These are phyloP conservation scores for Psammodynastes pulverulentus DNA, from an alignment of 2,113 vertebrate genomes.

Conservation along the genomic window DNA sequence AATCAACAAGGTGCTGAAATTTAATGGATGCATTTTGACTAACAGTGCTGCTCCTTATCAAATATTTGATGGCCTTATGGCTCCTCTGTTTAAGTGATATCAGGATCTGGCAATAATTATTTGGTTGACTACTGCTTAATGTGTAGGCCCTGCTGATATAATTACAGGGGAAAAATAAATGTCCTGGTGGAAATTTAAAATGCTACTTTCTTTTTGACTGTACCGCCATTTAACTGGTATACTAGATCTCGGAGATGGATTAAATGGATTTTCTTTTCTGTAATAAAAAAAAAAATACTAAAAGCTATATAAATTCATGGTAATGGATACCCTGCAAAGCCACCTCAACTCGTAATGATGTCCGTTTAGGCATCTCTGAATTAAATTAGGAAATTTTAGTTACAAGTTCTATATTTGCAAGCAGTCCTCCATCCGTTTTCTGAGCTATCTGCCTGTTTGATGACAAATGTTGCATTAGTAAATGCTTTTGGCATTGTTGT, in stretches of 20 bases:
- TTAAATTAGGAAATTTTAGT: slow-evolving; percentile 10
- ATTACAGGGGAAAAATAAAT: slow-evolving; percentile 30
- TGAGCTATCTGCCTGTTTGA: not conserved
- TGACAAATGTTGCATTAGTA: not conserved
- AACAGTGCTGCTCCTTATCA: not conserved
- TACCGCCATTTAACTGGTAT: slow-evolving; percentile 3
- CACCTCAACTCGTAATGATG: slow-evolving; percentile 21
- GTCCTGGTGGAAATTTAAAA: slow-evolving; percentile 25
- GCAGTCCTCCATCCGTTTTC: not conserved
- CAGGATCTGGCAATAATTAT: slow-evolving; percentile 13
- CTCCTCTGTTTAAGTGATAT: not conserved
- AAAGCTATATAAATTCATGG: not conserved
- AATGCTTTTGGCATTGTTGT: not conserved
- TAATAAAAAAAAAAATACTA: not conserved
- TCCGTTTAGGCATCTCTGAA: slow-evolving; percentile 32
- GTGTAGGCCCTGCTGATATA: slow-evolving; percentile 27
- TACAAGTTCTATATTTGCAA: slow-evolving; percentile 9
- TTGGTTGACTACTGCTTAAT: slow-evolving; percentile 34
- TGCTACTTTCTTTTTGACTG: not conserved
- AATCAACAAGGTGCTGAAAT: not conserved
- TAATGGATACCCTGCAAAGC: slow-evolving; percentile 5
- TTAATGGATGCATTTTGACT: not conserved
- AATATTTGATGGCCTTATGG: not conserved
- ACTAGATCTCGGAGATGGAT: not conserved
- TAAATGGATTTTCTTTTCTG: not conserved